These are phyloP conservation scores for Gouania willdenowi DNA, from an alignment of 2,797 vertebrate species.

Conservation along the genomic window DNA sequence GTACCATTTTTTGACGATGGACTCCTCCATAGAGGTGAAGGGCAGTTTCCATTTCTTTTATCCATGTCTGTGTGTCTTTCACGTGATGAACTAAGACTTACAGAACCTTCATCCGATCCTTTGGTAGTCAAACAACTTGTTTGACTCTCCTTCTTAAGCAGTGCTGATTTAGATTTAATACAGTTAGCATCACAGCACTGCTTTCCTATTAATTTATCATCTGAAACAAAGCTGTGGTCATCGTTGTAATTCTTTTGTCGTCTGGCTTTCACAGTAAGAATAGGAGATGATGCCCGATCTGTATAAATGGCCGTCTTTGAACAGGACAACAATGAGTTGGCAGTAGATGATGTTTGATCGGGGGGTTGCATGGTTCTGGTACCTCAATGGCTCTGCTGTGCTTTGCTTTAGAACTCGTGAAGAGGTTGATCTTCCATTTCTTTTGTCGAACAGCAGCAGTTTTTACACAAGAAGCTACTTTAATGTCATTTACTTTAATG, in stretches of 20 bases:
- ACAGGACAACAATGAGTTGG: slow-evolving; percentile 19
- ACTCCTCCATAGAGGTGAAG: slow-evolving; percentile 10
- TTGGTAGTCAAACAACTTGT: slow-evolving; percentile 21
- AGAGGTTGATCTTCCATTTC: slow-evolving; percentile 38
- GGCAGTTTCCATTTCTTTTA: slow-evolving; percentile 5
- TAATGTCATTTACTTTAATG: slow-evolving; percentile 1
- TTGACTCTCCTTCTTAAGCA: slow-evolving; percentile 52
- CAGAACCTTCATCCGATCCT: slow-evolving; percentile 18
- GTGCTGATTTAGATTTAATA: slow-evolving; percentile 36
- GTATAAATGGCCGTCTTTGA: slow-evolving; percentile 67
- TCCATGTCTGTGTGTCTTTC: slow-evolving; percentile 14
- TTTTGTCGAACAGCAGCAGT: slow-evolving; percentile 39
- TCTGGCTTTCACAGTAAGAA: slow-evolving; percentile 79
- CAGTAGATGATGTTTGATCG: too few relatives aligned
- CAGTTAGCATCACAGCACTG: slow-evolving; percentile 21
- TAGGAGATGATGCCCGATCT: slow-evolving; percentile 93
- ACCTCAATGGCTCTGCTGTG: slow-evolving; percentile 31
- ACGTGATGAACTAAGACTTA: slow-evolving; percentile 19
- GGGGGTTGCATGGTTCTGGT: slow-evolving; percentile 40
- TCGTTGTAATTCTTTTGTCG: slow-evolving; percentile 34
- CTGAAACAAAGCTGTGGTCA: slow-evolving; percentile 23
- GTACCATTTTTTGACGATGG: slow-evolving; percentile 1
- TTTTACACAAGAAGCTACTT: slow-evolving; percentile 34
- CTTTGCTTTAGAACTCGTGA: slow-evolving; percentile 37
- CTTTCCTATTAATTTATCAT: slow-evolving; percentile 4